Evolutionary conservation across 2,797 vertebrate genomes (phyloP).

Genomic region (Buphagus erythrorhynchus): DNA sequence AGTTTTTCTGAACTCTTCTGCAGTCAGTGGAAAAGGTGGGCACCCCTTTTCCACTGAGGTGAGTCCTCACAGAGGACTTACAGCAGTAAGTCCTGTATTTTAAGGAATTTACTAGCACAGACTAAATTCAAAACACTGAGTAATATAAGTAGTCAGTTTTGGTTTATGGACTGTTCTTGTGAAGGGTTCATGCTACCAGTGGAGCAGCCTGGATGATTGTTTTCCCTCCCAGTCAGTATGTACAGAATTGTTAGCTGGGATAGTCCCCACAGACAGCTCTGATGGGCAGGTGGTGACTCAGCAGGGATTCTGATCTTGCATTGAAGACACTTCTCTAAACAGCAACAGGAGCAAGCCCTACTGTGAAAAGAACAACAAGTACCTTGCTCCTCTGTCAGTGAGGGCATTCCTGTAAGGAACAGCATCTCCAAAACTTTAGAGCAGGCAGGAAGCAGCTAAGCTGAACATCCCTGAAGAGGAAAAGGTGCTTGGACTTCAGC

Average conservation of each 20-base stretch:
- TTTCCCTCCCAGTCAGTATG: neutral
- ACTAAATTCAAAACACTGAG: neutral
- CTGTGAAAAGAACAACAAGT: neutral
- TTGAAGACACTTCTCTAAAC: neutral
- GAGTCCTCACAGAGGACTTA: too few relatives aligned
- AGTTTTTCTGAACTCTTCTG: neutral
- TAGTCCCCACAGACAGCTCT: neutral
- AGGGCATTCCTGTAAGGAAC: neutral
- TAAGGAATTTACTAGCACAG: neutral
- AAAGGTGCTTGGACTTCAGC: neutral
- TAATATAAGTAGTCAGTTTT: neutral
- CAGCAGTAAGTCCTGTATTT: neutral
- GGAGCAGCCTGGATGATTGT: rapidly evolving
- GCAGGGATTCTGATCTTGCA: neutral
- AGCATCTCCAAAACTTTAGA: neutral
- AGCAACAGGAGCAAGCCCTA: neutral
- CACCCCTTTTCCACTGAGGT: neutral
- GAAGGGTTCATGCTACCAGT: neutral
- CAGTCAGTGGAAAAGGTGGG: neutral
- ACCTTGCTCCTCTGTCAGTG: neutral
- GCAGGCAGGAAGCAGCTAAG: neutral
- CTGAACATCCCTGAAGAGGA: neutral
- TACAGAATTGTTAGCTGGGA: neutral
- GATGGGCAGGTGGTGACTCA: neutral
- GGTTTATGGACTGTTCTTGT: neutral